phyloP scores from a whole-genome alignment of 2,888 invertebrate species.

The Neoaliturus tenellus region DNA sequence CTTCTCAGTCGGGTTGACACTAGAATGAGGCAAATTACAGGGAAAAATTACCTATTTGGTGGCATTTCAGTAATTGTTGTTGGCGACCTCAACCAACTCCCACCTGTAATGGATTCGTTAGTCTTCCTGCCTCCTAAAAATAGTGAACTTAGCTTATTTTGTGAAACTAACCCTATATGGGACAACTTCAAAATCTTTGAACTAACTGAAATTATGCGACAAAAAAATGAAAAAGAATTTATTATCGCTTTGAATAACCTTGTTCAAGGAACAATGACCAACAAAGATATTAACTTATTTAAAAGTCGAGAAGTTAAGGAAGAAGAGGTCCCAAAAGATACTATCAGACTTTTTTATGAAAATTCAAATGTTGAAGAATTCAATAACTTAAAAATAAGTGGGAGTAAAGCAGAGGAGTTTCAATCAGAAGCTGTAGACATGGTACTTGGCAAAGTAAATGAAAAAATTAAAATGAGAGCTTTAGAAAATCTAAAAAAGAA shows the following conservation, averaged over 20 bases:
- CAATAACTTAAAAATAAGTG: background rate
- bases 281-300: background rate
- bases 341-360: constrained; percentile 36
- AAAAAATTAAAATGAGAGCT: constrained; percentile 50
- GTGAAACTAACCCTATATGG: background rate
- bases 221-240: constrained; percentile 66
- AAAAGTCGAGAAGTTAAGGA: constrained; percentile 24
- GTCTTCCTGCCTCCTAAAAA: constrained; percentile 62
- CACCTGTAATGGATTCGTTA: constrained; percentile 67
- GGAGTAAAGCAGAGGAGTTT: constrained; percentile 7
- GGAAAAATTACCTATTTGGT: constrained; percentile 67
- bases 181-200: constrained; percentile 64
- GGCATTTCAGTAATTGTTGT: constrained; percentile 68
- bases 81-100: constrained; percentile 69
- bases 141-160: background rate
- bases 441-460: constrained; percentile 57
- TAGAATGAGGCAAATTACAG: constrained; percentile 68
- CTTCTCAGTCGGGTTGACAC: constrained; percentile 66
- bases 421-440: constrained; percentile 56
- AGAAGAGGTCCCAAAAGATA: constrained; percentile 60
- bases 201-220: constrained; percentile 68
- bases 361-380: constrained; percentile 32
- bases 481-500: constrained; percentile 59
- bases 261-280: constrained; percentile 63
- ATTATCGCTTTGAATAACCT: constrained; percentile 66